Conservation (phyloP, 2,797 vertebrate species). For the Enteromius fasciolatus region DNA sequence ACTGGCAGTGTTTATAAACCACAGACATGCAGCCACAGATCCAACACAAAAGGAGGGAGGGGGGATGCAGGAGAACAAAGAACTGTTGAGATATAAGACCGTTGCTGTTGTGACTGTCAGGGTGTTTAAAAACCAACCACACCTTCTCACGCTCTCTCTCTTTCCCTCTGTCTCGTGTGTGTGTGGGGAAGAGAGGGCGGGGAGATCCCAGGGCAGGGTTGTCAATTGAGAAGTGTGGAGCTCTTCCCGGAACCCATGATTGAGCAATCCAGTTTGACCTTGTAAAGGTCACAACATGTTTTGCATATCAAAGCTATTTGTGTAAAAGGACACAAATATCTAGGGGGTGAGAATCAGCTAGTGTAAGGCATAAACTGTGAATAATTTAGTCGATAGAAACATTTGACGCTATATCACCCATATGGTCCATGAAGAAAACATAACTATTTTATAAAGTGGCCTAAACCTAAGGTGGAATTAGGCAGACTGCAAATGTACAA, state of each 20-base stretch:
- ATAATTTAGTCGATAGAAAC: neutral
- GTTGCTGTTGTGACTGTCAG: neutral
- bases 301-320: conserved; percentile 13
- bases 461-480: neutral
- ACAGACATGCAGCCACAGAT: conserved; percentile 22
- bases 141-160: conserved; percentile 18
- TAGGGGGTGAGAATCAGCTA: neutral
- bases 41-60: neutral
- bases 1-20: conserved; percentile 8
- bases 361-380: conserved; percentile 6
- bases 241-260: conserved; percentile 33
- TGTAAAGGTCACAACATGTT: conserved; percentile 44
- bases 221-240: conserved; percentile 24
- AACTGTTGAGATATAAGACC: neutral
- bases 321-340: conserved; percentile 25
- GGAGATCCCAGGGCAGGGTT: conserved; percentile 9
- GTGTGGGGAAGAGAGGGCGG: neutral
- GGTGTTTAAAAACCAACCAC: conserved; percentile 17
- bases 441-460: neutral
- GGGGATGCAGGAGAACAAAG: neutral
- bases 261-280: conserved; percentile 47
- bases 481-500: neutral
- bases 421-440: neutral
- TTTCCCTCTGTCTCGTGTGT: neutral
- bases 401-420: neutral